phyloP scores from a whole-genome alignment of 92 coral and sea anemone genomes.

The Porites rus region DNA sequence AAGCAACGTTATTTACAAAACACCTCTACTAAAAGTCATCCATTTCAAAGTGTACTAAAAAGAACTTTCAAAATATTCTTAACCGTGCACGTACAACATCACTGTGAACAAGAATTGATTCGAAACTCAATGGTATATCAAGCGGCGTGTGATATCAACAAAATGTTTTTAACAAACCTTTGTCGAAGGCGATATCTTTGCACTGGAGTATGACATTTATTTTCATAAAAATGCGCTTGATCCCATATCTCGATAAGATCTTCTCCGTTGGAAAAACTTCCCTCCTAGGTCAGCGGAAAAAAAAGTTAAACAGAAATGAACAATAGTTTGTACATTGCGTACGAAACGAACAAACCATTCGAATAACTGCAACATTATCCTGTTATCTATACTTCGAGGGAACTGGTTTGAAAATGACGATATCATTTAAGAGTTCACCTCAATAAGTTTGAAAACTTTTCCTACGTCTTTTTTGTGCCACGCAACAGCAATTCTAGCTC shows the following conservation, averaged over 20 bases:
- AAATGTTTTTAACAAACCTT: slow-evolving; percentile 7
- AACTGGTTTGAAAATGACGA: neutral
- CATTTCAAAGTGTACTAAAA: no score
- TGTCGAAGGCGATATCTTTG: slow-evolving; percentile 39
- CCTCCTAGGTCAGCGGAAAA: slow-evolving; percentile 5
- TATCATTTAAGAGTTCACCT: slow-evolving; percentile 26
- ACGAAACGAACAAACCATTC: slow-evolving; percentile 15
- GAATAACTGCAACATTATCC: neutral
- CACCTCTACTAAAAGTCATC: neutral
- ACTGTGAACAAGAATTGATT: no score
- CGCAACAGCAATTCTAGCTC: slow-evolving; percentile 57
- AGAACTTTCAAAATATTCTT: no score
- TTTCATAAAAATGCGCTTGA: slow-evolving; percentile 58
- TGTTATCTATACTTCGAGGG: no score
- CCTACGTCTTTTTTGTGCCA: slow-evolving; percentile 38
- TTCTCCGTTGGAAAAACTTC: slow-evolving; percentile 53
- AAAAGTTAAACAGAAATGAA: neutral
- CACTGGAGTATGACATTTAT: slow-evolving; percentile 23
- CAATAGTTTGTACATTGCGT: neutral
- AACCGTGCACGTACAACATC: no score
- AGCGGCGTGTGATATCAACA: neutral
- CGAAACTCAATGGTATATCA: neutral
- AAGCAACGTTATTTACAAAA: neutral
- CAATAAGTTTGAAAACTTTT: slow-evolving; percentile 42
- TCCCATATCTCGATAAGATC: slow-evolving; percentile 70